Percentiles rank a stretch among this genome's conserved stretches.
Evolutionary conservation across 2,797 vertebrate genomes (phyloP).

Genomic region (Sebastes goodei): DNA sequence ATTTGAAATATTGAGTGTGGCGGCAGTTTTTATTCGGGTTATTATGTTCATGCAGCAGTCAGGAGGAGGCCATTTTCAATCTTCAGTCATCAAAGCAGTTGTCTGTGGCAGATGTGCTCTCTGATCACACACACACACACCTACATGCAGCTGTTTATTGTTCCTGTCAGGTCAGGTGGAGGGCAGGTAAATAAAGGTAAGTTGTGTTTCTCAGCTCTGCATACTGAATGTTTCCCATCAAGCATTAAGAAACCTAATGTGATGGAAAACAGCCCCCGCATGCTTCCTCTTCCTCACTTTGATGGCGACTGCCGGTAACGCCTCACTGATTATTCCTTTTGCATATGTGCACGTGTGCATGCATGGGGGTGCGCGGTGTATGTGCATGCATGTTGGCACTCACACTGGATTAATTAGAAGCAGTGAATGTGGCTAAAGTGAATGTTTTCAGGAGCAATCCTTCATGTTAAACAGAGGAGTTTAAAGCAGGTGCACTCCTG

Average conservation of each 20-base stretch:
- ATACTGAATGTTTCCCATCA: constrained; percentile 1
- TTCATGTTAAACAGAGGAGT: neutral
- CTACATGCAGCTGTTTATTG: constrained; percentile 29
- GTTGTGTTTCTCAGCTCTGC: constrained; percentile 2
- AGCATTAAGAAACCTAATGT: constrained; percentile 14
- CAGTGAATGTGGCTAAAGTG: neutral
- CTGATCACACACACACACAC: constrained; percentile 12
- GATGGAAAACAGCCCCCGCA: constrained; percentile 5
- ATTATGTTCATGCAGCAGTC: constrained; percentile 28
- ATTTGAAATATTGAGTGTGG: constrained; percentile 13
- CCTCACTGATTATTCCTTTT: constrained; percentile 10
- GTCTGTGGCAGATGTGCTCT: constrained; percentile 35
- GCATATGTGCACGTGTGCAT: neutral
- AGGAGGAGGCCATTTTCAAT: constrained; percentile 18
- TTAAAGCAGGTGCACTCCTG: constrained; percentile 15
- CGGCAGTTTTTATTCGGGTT: constrained; percentile 20
- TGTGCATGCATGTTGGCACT: neutral
- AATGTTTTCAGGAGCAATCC: constrained; percentile 3
- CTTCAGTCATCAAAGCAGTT: constrained; percentile 39
- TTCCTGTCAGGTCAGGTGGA: constrained; percentile 15
- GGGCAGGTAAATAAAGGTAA: constrained; percentile 19
- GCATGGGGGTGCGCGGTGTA: neutral
- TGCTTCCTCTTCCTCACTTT: neutral
- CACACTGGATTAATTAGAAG: constrained; percentile 5
- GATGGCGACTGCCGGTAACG: neutral